Base-by-base conservation (phyloP, 2,888 invertebrate genomes). In the Lithodes maja region DNA sequence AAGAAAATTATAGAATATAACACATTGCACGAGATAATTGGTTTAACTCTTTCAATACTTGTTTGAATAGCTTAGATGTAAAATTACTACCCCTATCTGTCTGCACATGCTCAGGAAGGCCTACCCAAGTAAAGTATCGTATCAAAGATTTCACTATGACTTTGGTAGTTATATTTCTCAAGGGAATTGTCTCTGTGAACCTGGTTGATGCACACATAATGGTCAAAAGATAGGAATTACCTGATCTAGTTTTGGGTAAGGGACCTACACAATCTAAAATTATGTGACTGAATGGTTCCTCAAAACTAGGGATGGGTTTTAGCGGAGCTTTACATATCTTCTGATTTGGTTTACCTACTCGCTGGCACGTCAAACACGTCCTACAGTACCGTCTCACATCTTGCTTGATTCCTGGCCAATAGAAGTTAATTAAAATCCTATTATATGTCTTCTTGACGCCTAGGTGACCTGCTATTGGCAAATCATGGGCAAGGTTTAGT, bases 31-130 rank as follows among this genome's bases (percentile, higher is more conserved):
- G n/a, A n/a, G n/a, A n/a, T n/a, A n/a, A n/a, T n/a, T n/a, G n/a
- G n/a, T 79, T 80, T 33, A 84, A 55, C 2, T 49, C 53, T 50
- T 53, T 0, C 49, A 84, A n/a, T 5, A 84, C 49, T 77, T 74
- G n/a, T 2, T 17, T 53, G 49, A 84, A 84, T 9, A 74, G 12
- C 33, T n/a, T 52, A 2, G 80, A 85, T 9, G 74, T 69, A 54
- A 80, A 86, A 49, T 86, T 86, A 69, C 53, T 81, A 1, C 86
- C 81, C 49, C 55, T 54, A 54, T 86, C 86, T 2, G 80, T 54
- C 68, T 86, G 74, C 52, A 85, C 68, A 1, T 17, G 50, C 52
- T 79, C 1, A 0, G 85, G 79, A 5, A 85, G n/a, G 50, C 85
- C 81, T 3, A 86, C 33, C 80, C 33, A 74, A 2, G 74, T 54